Conservation (phyloP, 2,113 vertebrate species). For the Lates calcarifer region DNA sequence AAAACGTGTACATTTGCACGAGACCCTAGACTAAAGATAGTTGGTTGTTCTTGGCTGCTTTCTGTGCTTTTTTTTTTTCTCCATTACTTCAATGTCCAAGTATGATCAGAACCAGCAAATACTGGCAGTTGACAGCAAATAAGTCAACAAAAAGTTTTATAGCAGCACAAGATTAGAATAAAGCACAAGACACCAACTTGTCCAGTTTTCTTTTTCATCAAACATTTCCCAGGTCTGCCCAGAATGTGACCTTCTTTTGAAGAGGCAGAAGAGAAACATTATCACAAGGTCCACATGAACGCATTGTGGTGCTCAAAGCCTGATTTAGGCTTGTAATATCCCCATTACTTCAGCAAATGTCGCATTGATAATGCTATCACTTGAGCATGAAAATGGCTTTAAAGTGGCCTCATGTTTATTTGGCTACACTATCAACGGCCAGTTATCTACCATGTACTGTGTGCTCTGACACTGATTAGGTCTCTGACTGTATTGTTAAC, state of each 20-base stretch:
- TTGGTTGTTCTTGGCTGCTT: neutral
- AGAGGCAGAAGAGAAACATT: conserved; percentile 13
- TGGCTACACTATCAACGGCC: conserved; percentile 31
- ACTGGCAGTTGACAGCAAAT: neutral
- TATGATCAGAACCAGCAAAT: neutral
- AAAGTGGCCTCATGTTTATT: conserved; percentile 56
- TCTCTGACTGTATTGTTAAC: conserved; percentile 15
- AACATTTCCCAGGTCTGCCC: neutral
- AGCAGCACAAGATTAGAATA: no score
- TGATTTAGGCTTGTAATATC: conserved; percentile 28
- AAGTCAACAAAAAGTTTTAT: no score
- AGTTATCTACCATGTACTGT: conserved; percentile 14
- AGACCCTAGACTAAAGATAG: neutral
- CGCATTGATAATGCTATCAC: conserved; percentile 41
- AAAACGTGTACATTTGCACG: neutral
- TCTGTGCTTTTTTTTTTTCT: neutral
- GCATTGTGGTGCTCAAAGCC: neutral
- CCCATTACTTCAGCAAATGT: conserved; percentile 53
- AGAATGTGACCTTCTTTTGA: conserved; percentile 10
- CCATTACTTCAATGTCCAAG: neutral
- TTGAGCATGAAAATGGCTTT: conserved; percentile 40
- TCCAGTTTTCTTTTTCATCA: neutral
- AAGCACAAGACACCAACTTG: neutral
- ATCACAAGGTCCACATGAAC: conserved; percentile 34
- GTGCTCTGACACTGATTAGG: conserved; percentile 37